These are phyloP conservation scores for Delia radicum DNA, from an alignment of 1,140 invertebrate genomes.

Conservation along the genomic window DNA sequence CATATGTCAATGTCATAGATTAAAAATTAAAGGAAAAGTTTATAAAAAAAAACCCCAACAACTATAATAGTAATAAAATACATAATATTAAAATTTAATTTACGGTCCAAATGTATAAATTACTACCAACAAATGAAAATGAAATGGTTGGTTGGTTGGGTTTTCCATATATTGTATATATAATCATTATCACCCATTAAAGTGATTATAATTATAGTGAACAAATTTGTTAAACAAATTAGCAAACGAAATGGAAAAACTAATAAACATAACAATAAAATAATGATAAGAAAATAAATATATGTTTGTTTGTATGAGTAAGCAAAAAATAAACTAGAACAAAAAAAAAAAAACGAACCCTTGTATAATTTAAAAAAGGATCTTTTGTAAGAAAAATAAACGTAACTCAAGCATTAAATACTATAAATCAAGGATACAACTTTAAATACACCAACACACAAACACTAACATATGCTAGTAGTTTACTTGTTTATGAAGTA, in stretches of 20 bases:
- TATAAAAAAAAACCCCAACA: too few relatives aligned
- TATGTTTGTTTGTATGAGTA: neutral
- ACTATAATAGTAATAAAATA: neutral
- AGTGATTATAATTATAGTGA: constrained; percentile 10
- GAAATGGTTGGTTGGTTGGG: too few relatives aligned
- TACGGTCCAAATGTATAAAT: neutral
- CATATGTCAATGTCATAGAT: constrained; percentile 7
- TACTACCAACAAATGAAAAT: too few relatives aligned
- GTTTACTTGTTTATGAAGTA: neutral
- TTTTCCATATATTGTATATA: too few relatives aligned
- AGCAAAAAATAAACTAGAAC: neutral
- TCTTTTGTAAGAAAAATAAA: neutral
- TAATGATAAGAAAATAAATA: constrained; percentile 9
- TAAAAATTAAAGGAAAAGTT: neutral
- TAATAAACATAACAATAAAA: constrained; percentile 1
- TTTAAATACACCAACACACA: neutral
- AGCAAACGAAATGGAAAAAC: neutral
- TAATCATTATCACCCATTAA: constrained; percentile 3
- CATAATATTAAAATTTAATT: too few relatives aligned
- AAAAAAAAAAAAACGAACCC: neutral
- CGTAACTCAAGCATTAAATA: neutral
- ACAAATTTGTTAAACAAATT: neutral
- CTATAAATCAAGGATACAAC: constrained; percentile 9
- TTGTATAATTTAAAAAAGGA: neutral
- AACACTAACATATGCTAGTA: neutral